Evolutionary conservation across 2,888 invertebrate genomes (phyloP), one percentile per base, ranked within the genome.

Genomic region (Oxytorus armatus): DNA sequence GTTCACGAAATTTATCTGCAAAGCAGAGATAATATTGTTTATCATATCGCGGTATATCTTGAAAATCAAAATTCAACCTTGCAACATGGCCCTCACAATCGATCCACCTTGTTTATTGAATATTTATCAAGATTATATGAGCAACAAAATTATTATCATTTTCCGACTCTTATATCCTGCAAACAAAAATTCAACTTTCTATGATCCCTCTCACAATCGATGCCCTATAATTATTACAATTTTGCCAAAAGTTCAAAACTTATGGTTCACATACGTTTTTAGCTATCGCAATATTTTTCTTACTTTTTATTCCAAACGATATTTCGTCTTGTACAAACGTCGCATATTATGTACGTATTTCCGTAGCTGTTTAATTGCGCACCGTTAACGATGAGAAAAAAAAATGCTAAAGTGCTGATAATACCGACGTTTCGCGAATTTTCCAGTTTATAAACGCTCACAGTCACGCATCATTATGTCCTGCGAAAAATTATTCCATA

Each of bases 311-410:
- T n/a, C n/a, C n/a, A n/a, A n/a, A n/a, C n/a, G n/a, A n/a, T n/a
- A n/a, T n/a, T n/a, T n/a, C n/a, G n/a, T n/a, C n/a, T n/a, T n/a
- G n/a, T n/a, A n/a, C n/a, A n/a, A n/a, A n/a, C n/a, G n/a, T n/a
- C n/a, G n/a, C n/a, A n/a, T n/a, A n/a, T n/a, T n/a, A n/a, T n/a
- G n/a, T n/a, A n/a, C n/a, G n/a, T n/a, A n/a, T n/a, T n/a, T n/a
- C 5, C 5, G 3, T 29, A 29, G 10, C 39, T 39, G 3, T 39
- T 39, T 3, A 1, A 39, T 39, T 5, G 25, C 1, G 51, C 33
- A 47, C 49, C 33, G 29, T 65, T 65, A 21, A 18, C n/a, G 47
- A 65, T 65, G 49, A 65, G 33, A 33, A 33, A 18, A 16, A 18
- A 65, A 18, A 65, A 21, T 18, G 10, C 11, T 18, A 18, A 49